Evolutionary conservation across 2,113 vertebrate genomes (phyloP).

Genomic region (Seriola aureovittata): DNA sequence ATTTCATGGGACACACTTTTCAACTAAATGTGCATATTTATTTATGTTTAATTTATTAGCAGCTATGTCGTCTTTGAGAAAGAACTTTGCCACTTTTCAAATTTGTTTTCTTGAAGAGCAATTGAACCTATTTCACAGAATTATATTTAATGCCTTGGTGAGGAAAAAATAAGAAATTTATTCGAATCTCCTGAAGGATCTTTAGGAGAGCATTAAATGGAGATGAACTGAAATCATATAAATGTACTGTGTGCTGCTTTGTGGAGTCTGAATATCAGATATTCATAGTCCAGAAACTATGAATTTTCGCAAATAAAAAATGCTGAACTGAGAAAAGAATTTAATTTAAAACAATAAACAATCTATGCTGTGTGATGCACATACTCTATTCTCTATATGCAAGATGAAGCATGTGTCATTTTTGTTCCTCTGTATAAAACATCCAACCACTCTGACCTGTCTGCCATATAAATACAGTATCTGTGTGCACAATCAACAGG

Average conservation of each 20-base stretch:
- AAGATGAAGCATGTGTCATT: slow-evolving; percentile 37
- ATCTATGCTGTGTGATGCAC: slow-evolving; percentile 47
- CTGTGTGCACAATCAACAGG: slow-evolving; percentile 56
- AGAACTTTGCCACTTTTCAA: neutral
- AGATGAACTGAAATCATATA: slow-evolving; percentile 3
- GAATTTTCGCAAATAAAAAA: slow-evolving; percentile 37
- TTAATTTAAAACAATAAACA: slow-evolving; percentile 53
- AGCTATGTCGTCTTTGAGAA: neutral
- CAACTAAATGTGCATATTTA: neutral
- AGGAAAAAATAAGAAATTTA: neutral
- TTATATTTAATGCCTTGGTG: slow-evolving; percentile 17
- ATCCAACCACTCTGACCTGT: slow-evolving; percentile 34
- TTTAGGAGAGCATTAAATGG: slow-evolving; percentile 16
- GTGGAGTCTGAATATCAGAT: slow-evolving; percentile 14
- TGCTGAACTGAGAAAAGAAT: slow-evolving; percentile 49
- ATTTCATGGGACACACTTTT: slow-evolving; percentile 20
- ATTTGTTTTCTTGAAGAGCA: neutral
- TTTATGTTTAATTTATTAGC: neutral
- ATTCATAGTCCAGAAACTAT: slow-evolving; percentile 5
- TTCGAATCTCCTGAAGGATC: slow-evolving; percentile 14
- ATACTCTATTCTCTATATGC: slow-evolving; percentile 41
- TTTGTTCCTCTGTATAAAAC: slow-evolving; percentile 37
- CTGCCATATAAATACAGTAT: slow-evolving; percentile 55
- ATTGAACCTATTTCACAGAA: slow-evolving; percentile 9
- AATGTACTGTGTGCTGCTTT: neutral